A percentile compares a stretch with the other conserved stretches of the same genome.
Conservation (phyloP, 2,113 vertebrate genomes). For the Gymnorhina tibicen region DNA sequence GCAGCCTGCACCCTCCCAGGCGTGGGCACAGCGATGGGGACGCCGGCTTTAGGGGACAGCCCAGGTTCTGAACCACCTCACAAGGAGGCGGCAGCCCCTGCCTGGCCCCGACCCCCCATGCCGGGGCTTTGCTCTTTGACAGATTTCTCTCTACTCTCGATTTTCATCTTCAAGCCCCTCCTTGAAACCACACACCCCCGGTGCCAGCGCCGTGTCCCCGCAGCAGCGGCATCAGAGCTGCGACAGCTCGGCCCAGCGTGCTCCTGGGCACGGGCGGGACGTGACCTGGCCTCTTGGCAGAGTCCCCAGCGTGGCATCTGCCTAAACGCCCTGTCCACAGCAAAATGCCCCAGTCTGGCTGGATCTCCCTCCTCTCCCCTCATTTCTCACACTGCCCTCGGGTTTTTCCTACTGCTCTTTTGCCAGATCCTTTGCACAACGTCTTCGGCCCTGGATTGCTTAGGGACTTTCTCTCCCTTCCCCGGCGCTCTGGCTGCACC, state of each 20-base stretch:
- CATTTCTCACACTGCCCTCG: background rate
- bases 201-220: accelerated
- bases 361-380: background rate
- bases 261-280: background rate
- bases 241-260: background rate
- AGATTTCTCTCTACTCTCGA: background rate
- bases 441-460: accelerated
- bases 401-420: background rate
- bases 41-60: accelerated
- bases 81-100: background rate
- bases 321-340: accelerated
- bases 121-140: background rate
- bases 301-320: background rate
- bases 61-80: background rate
- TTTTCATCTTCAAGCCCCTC: background rate
- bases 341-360: background rate
- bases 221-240: background rate
- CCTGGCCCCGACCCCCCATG: accelerated
- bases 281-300: background rate
- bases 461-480: accelerated
- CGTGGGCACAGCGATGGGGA: accelerated
- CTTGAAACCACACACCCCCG: background rate
- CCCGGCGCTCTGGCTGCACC: accelerated
- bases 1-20: accelerated
- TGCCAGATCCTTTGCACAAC: background rate